These are phyloP conservation scores for Butastur rufipennis DNA, from an alignment of 2,113 vertebrate genomes.

Conservation along the genomic window DNA sequence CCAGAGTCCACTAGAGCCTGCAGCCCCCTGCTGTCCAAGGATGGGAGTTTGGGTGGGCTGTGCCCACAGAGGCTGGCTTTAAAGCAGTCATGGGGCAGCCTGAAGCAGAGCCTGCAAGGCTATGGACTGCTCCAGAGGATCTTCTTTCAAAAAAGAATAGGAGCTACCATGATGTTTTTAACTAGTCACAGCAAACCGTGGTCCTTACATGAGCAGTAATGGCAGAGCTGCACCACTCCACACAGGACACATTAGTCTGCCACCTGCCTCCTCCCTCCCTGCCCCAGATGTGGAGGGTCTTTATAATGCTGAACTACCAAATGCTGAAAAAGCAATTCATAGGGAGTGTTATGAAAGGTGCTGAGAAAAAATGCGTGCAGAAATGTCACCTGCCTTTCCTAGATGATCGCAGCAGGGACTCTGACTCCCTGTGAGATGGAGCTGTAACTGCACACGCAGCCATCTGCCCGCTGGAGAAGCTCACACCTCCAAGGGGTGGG, in stretches of 20 bases:
- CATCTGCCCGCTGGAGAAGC: accelerated
- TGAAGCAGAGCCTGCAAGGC: not conserved
- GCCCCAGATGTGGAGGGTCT: not conserved
- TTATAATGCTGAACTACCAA: not conserved
- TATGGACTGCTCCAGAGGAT: too few species aligned
- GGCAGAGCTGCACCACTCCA: not conserved
- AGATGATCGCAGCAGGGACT: accelerated
- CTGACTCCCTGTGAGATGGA: not conserved
- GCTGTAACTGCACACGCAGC: not conserved
- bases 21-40: not conserved
- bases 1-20: not conserved
- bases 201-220: not conserved
- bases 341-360: not conserved
- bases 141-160: not conserved
- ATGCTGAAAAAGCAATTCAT: not conserved
- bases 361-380: not conserved
- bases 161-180: not conserved
- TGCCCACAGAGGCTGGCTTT: not conserved
- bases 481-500: not conserved
- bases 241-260: not conserved
- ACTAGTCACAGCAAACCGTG: not conserved
- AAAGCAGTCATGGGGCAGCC: not conserved
- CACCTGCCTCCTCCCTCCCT: not conserved
- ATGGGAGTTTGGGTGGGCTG: not conserved
- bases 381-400: not conserved